Conservation (phyloP, 2,888 invertebrate species). For the Lycocerus yunnanus region DNA sequence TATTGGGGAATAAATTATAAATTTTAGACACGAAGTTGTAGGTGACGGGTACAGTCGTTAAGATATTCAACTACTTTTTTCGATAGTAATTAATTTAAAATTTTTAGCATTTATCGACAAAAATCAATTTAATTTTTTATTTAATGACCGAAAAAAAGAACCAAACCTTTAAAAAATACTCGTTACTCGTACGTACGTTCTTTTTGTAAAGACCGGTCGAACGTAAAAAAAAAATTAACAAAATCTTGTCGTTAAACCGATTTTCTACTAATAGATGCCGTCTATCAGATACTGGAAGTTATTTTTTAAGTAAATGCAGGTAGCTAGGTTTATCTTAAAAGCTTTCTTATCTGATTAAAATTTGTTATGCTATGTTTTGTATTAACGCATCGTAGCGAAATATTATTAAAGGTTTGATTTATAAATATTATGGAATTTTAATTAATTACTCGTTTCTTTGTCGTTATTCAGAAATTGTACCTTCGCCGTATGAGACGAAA, state of each 20-base stretch:
- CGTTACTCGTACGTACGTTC: background rate
- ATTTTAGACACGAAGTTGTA: background rate
- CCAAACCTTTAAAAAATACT: background rate
- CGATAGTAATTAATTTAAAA: background rate
- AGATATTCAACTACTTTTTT: background rate
- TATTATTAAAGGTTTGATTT: constrained; percentile 10
- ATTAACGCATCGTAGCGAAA: constrained; percentile 11
- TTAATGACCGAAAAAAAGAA: background rate
- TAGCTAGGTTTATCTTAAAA: constrained; percentile 26
- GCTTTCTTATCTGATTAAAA: constrained; percentile 28
- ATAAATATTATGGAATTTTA: background rate
- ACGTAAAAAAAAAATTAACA: constrained; percentile 11
- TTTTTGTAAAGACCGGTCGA: background rate
- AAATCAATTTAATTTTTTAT: background rate
- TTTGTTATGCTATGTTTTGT: constrained; percentile 17
- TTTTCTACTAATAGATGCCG: constrained; percentile 29
- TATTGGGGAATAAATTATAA: background rate
- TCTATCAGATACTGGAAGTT: constrained; percentile 28
- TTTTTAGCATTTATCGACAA: background rate
- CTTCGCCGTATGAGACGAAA: background rate
- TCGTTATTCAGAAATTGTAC: background rate
- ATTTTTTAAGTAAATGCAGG: constrained; percentile 26
- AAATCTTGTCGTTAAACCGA: constrained; percentile 28
- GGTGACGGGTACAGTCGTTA: background rate
- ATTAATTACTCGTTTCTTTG: constrained; percentile 22